Evolutionary conservation across 2,888 invertebrate species (phyloP).

Genomic region (Tanypteryx hageni): DNA sequence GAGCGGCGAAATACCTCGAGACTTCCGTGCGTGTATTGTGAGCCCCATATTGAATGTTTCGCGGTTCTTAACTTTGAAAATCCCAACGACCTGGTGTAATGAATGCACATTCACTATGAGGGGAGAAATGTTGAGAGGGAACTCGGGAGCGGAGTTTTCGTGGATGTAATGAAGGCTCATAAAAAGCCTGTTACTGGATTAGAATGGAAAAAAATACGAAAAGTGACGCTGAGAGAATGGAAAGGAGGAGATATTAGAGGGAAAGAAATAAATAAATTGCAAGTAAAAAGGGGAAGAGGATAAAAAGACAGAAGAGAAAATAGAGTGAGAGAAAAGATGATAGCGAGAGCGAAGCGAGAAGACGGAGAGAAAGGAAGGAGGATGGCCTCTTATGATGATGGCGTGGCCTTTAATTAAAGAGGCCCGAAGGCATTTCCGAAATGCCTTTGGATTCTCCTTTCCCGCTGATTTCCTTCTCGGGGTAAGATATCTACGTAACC

Average conservation of each 20-base stretch:
- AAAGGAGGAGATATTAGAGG: background rate
- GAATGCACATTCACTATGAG: too few relatives aligned
- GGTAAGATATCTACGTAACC: slow-evolving; percentile 52
- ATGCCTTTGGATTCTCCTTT: slow-evolving; percentile 14
- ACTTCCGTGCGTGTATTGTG: too few relatives aligned
- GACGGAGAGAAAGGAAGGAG: background rate
- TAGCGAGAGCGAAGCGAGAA: background rate
- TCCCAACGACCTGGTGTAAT: too few relatives aligned
- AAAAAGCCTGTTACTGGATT: background rate
- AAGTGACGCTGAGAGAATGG: too few relatives aligned
- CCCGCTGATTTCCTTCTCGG: slow-evolving; percentile 9
- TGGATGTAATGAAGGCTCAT: too few relatives aligned
- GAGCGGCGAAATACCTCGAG: too few relatives aligned
- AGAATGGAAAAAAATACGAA: background rate
- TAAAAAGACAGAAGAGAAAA: background rate
- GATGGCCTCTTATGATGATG: background rate
- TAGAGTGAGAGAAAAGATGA: background rate
- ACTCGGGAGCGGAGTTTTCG: too few relatives aligned
- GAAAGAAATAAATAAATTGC: background rate
- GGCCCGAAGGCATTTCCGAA: background rate
- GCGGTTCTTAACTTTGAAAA: too few relatives aligned
- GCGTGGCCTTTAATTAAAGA: slow-evolving; percentile 51
- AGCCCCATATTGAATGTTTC: too few relatives aligned
- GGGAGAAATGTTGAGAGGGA: too few relatives aligned
- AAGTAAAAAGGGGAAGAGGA: background rate